These are phyloP conservation scores for Moxostoma hubbsi DNA, from an alignment of 2,797 vertebrate species.

Conservation along the genomic window DNA sequence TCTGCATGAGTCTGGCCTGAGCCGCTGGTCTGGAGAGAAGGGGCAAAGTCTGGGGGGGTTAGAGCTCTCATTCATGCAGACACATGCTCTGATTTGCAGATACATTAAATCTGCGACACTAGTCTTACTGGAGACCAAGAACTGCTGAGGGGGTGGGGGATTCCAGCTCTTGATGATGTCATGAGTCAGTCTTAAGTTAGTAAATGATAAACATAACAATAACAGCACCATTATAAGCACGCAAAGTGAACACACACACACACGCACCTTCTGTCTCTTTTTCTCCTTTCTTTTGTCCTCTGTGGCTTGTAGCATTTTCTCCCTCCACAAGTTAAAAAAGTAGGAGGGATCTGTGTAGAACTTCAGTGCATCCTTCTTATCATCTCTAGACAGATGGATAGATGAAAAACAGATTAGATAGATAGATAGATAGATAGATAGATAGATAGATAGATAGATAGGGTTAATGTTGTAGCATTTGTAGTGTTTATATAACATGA, in stretches of 20 bases:
- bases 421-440: no score
- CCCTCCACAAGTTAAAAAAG: constrained; percentile 93
- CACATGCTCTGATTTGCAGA: background rate
- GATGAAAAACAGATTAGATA: no score
- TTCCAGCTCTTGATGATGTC: no score
- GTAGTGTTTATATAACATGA: background rate
- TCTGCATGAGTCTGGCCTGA: constrained; percentile 78
- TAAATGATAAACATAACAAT: no score
- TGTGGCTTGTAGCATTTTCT: constrained; percentile 93
- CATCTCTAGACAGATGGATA: constrained; percentile 75
- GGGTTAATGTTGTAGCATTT: no score
- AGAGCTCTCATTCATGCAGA: constrained; percentile 32
- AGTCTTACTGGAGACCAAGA: no score
- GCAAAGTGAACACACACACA: background rate
- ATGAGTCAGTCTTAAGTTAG: no score
- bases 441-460: no score
- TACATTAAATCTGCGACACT: no score
- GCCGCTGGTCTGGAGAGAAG: constrained; percentile 75
- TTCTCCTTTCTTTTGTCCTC: constrained; percentile 93
- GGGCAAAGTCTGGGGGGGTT: constrained; percentile 51
- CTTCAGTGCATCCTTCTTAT: constrained; percentile 89
- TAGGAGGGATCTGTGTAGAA: constrained; percentile 93
- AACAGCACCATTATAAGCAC: no score
- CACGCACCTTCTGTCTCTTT: constrained; percentile 86
- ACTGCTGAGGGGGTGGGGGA: no score